A percentile compares a stretch with the other conserved stretches of the same genome.
Evolutionary conservation across 1,140 invertebrate species (phyloP).

Genomic region (Zaprionus camerounensis): DNA sequence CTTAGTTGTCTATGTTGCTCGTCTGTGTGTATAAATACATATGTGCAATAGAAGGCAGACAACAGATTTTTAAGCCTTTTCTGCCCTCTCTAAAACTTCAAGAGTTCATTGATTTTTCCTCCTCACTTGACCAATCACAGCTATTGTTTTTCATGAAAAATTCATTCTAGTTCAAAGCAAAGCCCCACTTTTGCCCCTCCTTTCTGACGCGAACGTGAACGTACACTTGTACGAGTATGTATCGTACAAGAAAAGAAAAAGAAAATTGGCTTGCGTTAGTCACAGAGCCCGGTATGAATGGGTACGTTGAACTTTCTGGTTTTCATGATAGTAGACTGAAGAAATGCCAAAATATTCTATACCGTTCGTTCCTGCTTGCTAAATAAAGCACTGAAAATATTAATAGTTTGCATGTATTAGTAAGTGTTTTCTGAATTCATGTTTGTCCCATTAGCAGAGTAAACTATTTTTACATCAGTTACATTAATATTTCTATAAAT

Average conservation of each 20-base stretch:
- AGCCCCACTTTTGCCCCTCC: conserved; percentile 9
- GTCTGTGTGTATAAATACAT: neutral
- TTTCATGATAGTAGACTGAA: conserved; percentile 16
- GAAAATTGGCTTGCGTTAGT: conserved; percentile 26
- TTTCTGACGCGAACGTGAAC: neutral
- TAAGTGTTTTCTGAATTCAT: too few species aligned
- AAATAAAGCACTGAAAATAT: neutral
- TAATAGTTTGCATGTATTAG: neutral
- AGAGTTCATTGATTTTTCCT: conserved; percentile 51
- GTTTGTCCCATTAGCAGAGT: neutral
- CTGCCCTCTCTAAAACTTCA: conserved; percentile 20
- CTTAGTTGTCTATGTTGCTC: conserved; percentile 12
- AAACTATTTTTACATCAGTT: conserved; percentile 9
- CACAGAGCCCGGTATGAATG: conserved; percentile 7
- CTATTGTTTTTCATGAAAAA: conserved; percentile 36
- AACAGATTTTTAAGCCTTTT: conserved; percentile 14
- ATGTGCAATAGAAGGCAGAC: conserved; percentile 14
- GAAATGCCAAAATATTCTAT: conserved; percentile 3
- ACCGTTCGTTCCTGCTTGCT: neutral
- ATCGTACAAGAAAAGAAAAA: conserved; percentile 31
- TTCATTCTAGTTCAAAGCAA: conserved; percentile 8
- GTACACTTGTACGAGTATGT: conserved; percentile 4
- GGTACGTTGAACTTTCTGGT: conserved; percentile 33
- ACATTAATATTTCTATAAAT: conserved; percentile 17
- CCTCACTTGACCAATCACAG: conserved; percentile 35